phyloP scores from a whole-genome alignment of 2,113 vertebrate species.

The Dicaeum eximium region DNA sequence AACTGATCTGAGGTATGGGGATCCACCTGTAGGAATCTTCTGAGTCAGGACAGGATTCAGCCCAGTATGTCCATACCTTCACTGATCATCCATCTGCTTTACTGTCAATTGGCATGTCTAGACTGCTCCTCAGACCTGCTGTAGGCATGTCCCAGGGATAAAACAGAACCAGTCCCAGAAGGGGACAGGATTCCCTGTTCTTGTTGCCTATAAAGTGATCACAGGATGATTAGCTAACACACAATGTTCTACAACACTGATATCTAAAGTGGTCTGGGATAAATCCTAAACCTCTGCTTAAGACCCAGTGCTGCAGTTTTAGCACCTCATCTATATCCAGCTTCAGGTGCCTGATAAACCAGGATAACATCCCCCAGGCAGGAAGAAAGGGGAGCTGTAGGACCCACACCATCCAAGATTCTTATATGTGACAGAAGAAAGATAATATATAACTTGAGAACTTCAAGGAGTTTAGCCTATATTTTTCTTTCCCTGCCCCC shows the following conservation, averaged over 20 bases:
- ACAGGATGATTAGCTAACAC: background rate
- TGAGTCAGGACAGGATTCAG: background rate
- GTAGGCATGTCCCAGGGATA: background rate
- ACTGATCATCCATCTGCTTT: background rate
- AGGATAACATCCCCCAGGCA: background rate
- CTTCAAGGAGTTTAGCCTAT: background rate
- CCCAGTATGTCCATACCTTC: background rate
- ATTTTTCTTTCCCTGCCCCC: background rate
- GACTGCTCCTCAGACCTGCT: background rate
- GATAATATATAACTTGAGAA: background rate
- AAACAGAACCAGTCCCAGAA: background rate
- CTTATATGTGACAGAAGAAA: background rate
- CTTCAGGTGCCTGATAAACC: background rate
- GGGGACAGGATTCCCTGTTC: background rate
- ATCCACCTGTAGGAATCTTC: background rate
- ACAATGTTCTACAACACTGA: background rate
- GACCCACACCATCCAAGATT: background rate
- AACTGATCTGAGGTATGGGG: background rate
- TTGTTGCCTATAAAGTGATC: background rate
- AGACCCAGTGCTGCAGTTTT: background rate
- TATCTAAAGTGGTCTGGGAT: background rate
- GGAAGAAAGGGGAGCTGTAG: background rate
- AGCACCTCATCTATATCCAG: background rate
- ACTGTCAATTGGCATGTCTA: background rate
- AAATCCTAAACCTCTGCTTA: background rate